These are phyloP conservation scores for Myotis lucifugus DNA, from an alignment of 2,113 vertebrate species.

Conservation along the genomic window DNA sequence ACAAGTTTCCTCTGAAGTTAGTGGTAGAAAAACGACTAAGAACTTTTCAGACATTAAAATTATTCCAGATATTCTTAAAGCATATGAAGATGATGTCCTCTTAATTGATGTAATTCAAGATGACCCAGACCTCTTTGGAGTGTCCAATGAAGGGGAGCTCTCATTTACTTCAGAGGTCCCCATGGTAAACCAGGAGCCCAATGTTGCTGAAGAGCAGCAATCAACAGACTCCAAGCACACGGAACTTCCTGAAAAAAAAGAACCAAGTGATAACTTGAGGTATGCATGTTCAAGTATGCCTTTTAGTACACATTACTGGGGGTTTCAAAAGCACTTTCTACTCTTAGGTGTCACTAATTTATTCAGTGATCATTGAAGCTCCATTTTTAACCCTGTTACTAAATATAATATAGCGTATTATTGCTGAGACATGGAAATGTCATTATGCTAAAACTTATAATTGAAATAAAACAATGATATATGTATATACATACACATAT, in stretches of 20 bases:
- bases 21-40: constrained; percentile 56
- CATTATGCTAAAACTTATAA: constrained; percentile 44
- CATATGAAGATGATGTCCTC: constrained; percentile 92
- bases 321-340: constrained; percentile 29
- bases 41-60: constrained; percentile 63
- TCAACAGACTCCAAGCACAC: constrained; percentile 38
- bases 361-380: background rate
- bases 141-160: constrained; percentile 74
- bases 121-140: constrained; percentile 92
- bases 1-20: constrained; percentile 65
- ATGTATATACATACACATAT: too few species aligned
- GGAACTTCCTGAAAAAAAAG: constrained; percentile 51
- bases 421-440: constrained; percentile 14
- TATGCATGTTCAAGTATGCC: constrained; percentile 75
- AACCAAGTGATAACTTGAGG: constrained; percentile 75
- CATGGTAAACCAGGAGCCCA: constrained; percentile 29
- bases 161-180: constrained; percentile 56
- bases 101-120: constrained; percentile 91
- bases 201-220: constrained; percentile 26
- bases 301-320: constrained; percentile 44
- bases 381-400: constrained; percentile 19
- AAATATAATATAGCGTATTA: background rate
- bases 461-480: background rate
- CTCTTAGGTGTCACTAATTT: constrained; percentile 14
- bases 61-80: constrained; percentile 87